These are phyloP conservation scores for Parapsyche elsis DNA, from an alignment of 1,140 invertebrate genomes.

Conservation along the genomic window DNA sequence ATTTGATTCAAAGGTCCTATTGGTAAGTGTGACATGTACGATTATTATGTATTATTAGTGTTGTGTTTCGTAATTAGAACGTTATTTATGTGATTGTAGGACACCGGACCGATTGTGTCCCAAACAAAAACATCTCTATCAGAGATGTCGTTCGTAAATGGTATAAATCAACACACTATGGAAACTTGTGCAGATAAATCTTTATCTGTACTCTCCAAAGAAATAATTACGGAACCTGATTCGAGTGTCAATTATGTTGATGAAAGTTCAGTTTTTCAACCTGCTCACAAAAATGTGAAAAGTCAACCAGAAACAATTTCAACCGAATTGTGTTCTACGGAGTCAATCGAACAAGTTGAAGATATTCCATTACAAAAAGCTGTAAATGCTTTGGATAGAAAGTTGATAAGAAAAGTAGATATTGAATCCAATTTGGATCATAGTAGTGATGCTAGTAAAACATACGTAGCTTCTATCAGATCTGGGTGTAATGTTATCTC, in stretches of 20 bases:
- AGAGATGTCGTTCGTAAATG: conserved; percentile 65
- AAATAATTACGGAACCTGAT: conserved; percentile 34
- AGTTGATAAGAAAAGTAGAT: neutral
- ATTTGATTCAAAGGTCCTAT: conserved; percentile 65
- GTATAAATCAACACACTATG: conserved; percentile 62
- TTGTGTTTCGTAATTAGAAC: conserved; percentile 33
- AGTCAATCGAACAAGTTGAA: conserved; percentile 13
- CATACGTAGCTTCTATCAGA: conserved; percentile 61
- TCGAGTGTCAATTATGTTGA: conserved; percentile 42
- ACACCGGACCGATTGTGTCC: conserved; percentile 66
- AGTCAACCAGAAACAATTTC: neutral
- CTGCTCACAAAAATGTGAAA: neutral
- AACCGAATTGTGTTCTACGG: neutral
- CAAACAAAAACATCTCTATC: conserved; percentile 64
- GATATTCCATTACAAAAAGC: conserved; percentile 6
- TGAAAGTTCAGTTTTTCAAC: neutral
- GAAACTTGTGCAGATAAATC: conserved; percentile 62
- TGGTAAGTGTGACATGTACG: conserved; percentile 60
- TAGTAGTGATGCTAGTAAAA: conserved; percentile 56
- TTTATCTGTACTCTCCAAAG: conserved; percentile 58
- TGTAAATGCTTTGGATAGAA: conserved; percentile 17
- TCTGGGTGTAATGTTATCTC: conserved; percentile 63
- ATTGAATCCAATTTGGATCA: neutral
- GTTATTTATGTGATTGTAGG: conserved; percentile 60
- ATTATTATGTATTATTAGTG: conserved; percentile 15